Conservation (phyloP, 2,888 invertebrate species). For the Mesodorylaimus sp. region DNA sequence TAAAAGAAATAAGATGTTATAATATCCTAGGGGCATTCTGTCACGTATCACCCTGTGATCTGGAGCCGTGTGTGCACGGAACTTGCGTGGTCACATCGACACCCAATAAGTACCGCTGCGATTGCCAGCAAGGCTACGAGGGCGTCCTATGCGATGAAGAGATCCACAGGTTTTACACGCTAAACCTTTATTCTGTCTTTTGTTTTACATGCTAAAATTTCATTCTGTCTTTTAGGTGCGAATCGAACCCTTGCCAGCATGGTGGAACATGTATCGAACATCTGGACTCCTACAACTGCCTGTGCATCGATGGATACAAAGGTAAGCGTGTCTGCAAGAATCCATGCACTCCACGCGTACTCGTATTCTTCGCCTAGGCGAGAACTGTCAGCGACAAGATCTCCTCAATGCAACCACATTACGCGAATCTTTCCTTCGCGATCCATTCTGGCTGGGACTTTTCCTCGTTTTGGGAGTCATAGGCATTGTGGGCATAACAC, state of each 20-base stretch:
- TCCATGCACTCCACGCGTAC: not conserved
- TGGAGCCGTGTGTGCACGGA: not conserved
- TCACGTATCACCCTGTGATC: not conserved
- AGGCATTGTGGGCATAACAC: not conserved
- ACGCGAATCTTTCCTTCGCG: not conserved
- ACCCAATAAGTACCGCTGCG: not conserved
- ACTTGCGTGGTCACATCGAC: not conserved
- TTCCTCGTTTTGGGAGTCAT: not conserved
- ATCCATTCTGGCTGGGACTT: not conserved
- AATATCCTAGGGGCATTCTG: not conserved
- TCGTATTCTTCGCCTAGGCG: not conserved
- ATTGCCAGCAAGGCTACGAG: not conserved
- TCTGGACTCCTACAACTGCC: not conserved
- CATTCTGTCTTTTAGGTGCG: too few species aligned
- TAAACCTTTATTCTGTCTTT: too few species aligned
- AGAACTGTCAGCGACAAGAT: not conserved
- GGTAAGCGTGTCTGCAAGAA: not conserved
- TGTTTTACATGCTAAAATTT: too few species aligned
- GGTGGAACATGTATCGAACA: not conserved
- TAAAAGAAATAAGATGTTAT: not conserved
- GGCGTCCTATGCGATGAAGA: too few species aligned
- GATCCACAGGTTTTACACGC: too few species aligned
- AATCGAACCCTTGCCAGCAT: not conserved
- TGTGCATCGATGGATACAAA: not conserved
- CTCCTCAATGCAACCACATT: not conserved